Conservation (phyloP, 2,888 invertebrate species). For the Bombylius major region DNA sequence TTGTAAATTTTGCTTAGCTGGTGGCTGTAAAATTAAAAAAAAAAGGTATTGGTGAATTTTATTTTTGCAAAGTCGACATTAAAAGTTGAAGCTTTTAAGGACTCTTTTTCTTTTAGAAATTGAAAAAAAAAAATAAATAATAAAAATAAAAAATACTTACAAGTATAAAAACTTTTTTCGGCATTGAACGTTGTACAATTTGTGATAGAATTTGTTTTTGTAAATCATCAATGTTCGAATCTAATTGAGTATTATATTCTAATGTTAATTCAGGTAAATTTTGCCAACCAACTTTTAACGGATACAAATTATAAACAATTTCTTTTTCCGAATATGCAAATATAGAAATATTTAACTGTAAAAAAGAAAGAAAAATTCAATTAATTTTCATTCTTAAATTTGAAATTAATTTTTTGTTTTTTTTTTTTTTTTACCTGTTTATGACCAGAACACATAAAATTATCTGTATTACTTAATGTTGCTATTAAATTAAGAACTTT, state of each 20-base stretch:
- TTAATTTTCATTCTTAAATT: background rate
- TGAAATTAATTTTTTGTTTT: background rate
- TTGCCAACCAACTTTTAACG: constrained; percentile 35
- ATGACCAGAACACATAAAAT: constrained; percentile 91
- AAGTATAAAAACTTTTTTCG: constrained; percentile 36
- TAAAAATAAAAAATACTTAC: constrained; percentile 19
- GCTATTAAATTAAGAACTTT: constrained; percentile 34
- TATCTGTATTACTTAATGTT: constrained; percentile 44
- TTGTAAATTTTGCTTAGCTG: too few relatives aligned
- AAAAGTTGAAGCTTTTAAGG: too few relatives aligned
- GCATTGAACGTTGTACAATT: constrained; percentile 34
- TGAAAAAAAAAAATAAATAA: background rate
- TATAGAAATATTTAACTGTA: constrained; percentile 33
- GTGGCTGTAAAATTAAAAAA: too few relatives aligned
- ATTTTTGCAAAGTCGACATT: too few relatives aligned
- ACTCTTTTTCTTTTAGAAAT: background rate
- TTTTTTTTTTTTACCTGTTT: constrained; percentile 51
- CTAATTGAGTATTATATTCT: constrained; percentile 32
- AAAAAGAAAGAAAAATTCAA: background rate
- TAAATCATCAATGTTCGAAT: constrained; percentile 30
- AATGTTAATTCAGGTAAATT: constrained; percentile 31
- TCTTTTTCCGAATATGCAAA: constrained; percentile 33
- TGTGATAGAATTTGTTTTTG: constrained; percentile 29
- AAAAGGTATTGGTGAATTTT: too few relatives aligned
- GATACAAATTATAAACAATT: constrained; percentile 34